These are phyloP conservation scores for Protonibea diacanthus DNA, from an alignment of 2,797 vertebrate species.

Conservation along the genomic window DNA sequence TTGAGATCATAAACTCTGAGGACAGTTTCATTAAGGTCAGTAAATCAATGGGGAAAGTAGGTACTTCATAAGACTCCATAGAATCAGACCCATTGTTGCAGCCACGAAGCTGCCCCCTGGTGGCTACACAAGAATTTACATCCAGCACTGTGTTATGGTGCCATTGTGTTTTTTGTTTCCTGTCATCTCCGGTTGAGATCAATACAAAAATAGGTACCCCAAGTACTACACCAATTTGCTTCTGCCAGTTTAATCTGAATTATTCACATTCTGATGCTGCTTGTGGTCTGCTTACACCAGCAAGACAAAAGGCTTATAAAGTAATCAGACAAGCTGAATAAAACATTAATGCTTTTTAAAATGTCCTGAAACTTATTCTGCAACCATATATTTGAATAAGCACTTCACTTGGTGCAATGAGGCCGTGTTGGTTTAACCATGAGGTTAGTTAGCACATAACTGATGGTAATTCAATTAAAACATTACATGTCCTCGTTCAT, in stretches of 20 bases:
- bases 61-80: no score
- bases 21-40: no score
- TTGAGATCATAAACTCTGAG: no score
- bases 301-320: not conserved
- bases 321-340: not conserved
- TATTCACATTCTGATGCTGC: not conserved
- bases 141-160: no score
- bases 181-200: not conserved
- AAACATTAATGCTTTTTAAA: not conserved
- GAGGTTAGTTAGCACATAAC: conserved; percentile 61
- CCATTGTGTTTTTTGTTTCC: no score
- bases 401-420: conserved; percentile 41
- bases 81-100: no score
- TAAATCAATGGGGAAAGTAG: no score
- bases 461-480: conserved; percentile 74
- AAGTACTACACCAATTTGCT: no score
- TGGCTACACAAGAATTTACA: not conserved
- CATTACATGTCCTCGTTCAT: conserved; percentile 35
- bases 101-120: no score
- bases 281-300: not conserved
- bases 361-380: not conserved
- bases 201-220: not conserved
- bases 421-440: conserved; percentile 43
- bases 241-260: not conserved
- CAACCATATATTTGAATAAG: not conserved